Percentiles rank a stretch among this genome's conserved stretches.
Evolutionary conservation across 2,888 invertebrate genomes (phyloP).

Genomic region (Lithophane socia): DNA sequence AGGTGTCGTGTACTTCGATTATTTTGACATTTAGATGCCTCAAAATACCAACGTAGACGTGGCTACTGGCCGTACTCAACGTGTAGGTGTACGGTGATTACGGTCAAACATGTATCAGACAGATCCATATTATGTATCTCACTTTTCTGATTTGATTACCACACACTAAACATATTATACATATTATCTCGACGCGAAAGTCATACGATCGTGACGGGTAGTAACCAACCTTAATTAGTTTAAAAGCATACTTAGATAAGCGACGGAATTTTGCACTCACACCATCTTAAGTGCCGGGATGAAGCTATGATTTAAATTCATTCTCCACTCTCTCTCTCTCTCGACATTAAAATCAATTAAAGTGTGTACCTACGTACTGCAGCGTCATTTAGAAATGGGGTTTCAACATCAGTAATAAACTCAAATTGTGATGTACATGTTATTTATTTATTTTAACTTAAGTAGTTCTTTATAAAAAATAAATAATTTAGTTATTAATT

Average conservation of each 20-base stretch:
- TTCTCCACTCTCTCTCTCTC: too few species aligned
- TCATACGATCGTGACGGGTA: slow-evolving; percentile 62
- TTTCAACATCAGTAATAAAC: slow-evolving; percentile 16
- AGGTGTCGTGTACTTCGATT: background rate
- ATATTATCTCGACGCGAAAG: slow-evolving; percentile 42
- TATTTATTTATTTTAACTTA: slow-evolving; percentile 64
- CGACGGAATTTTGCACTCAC: slow-evolving; percentile 47
- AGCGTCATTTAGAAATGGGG: background rate
- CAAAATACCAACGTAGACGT: background rate
- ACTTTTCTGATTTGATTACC: slow-evolving; percentile 26
- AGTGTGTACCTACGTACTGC: slow-evolving; percentile 5
- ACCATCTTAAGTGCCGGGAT: slow-evolving; percentile 31
- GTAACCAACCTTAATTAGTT: slow-evolving; percentile 69
- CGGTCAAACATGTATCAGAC: slow-evolving; percentile 2
- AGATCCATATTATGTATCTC: slow-evolving; percentile 1
- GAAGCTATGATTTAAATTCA: slow-evolving; percentile 33
- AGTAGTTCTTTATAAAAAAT: slow-evolving; percentile 66
- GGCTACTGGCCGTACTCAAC: slow-evolving; percentile 12
- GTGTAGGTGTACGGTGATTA: background rate
- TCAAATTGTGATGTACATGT: slow-evolving; percentile 37
- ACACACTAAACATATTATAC: slow-evolving; percentile 35
- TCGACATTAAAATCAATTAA: slow-evolving; percentile 30
- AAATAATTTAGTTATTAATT: slow-evolving; percentile 69
- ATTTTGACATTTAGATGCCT: slow-evolving; percentile 8
- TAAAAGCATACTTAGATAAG: slow-evolving; percentile 65